phyloP scores from a whole-genome alignment of 2,888 invertebrate species.

The Morpho deidamia region DNA sequence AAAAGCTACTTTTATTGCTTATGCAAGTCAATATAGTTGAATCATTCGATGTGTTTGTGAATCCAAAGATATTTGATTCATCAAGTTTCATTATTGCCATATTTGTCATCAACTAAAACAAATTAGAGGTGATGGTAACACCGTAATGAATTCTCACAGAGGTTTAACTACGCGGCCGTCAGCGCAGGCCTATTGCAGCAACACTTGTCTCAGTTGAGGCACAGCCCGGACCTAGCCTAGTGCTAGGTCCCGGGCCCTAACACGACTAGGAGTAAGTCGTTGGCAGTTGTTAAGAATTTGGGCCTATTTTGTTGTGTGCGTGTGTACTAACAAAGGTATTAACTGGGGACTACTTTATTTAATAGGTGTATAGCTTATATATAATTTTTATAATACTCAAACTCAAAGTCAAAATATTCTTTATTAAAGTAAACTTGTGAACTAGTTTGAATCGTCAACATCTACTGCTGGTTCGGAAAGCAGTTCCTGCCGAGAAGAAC shows the following conservation, averaged over 20 bases:
- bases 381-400: neutral
- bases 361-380: constrained; percentile 10
- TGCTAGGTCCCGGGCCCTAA: constrained; percentile 32
- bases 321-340: constrained; percentile 48
- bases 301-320: constrained; percentile 45
- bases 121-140: constrained; percentile 67
- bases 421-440: too few relatives aligned
- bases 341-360: constrained; percentile 7
- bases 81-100: constrained; percentile 41
- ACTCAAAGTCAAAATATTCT: too few relatives aligned
- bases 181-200: constrained; percentile 75
- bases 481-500: too few relatives aligned
- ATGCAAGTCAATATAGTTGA: too few relatives aligned
- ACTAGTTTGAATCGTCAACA: too few relatives aligned
- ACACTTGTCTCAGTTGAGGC: constrained; percentile 70
- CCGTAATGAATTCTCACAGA: constrained; percentile 64
- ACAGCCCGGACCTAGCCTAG: constrained; percentile 52
- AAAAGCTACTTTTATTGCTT: too few relatives aligned
- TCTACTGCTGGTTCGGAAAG: too few relatives aligned
- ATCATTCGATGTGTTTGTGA: too few relatives aligned
- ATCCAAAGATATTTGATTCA: too few relatives aligned
- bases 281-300: constrained; percentile 37
- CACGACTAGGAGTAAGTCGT: constrained; percentile 65
- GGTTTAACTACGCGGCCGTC: constrained; percentile 77
- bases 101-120: constrained; percentile 26